phyloP scores from a whole-genome alignment of 2,797 vertebrate genomes.

The Diplodus puntazzo region DNA sequence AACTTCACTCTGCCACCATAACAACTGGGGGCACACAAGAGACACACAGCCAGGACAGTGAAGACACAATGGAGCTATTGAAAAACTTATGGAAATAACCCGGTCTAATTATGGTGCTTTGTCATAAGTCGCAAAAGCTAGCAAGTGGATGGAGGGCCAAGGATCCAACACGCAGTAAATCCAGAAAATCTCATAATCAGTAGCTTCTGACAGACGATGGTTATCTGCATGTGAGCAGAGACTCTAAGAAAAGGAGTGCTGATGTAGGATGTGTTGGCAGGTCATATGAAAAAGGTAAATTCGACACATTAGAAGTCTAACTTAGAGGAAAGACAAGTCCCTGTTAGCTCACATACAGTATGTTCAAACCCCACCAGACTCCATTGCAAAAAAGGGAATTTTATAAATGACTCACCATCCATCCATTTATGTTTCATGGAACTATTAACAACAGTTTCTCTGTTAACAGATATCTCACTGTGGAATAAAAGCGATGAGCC shows the following conservation, averaged over 20 bases:
- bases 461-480: not conserved
- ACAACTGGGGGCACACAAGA: constrained; percentile 54
- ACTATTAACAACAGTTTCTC: not conserved
- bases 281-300: constrained; percentile 28
- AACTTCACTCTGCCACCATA: constrained; percentile 23
- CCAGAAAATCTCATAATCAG: constrained; percentile 74
- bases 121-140: constrained; percentile 65
- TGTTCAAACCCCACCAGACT: not conserved
- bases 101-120: constrained; percentile 68
- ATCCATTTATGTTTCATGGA: constrained; percentile 1
- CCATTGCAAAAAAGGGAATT: not conserved
- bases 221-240: constrained; percentile 34
- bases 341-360: not conserved
- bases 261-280: constrained; percentile 53
- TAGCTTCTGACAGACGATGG: constrained; percentile 49
- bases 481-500: not conserved
- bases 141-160: constrained; percentile 43
- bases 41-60: constrained; percentile 31
- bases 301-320: not conserved
- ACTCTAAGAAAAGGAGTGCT: constrained; percentile 43
- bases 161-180: constrained; percentile 62
- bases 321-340: not conserved
- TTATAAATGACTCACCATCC: not conserved
- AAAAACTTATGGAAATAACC: constrained; percentile 70
- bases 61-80: constrained; percentile 73